Evolutionary conservation across 2,113 vertebrate genomes (phyloP).

Genomic region (Aviceda subcristata): DNA sequence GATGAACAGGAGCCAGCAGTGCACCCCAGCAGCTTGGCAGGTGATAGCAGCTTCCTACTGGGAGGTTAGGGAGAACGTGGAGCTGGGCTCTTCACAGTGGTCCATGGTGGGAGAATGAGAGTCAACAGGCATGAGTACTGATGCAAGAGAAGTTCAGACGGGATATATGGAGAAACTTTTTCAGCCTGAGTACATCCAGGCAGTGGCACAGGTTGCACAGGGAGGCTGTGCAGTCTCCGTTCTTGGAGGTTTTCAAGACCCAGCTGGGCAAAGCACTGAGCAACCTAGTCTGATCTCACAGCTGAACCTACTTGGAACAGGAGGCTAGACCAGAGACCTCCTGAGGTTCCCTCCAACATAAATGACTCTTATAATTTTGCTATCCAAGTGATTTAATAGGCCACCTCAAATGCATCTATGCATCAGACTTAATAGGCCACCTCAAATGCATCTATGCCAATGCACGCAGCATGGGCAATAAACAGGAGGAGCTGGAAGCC

Average conservation of each 20-base stretch:
- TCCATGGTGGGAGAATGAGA: rapidly evolving
- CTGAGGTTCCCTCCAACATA: background rate
- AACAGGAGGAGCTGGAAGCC: too few relatives aligned
- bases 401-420: too few relatives aligned
- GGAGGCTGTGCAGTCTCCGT: background rate
- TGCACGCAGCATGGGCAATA: too few relatives aligned
- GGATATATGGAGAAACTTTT: background rate
- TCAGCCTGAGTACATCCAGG: background rate
- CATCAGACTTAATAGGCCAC: too few relatives aligned
- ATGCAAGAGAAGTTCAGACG: background rate
- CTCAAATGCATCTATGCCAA: too few relatives aligned
- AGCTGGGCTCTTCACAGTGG: background rate
- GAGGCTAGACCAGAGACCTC: background rate
- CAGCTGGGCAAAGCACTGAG: background rate
- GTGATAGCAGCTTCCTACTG: background rate
- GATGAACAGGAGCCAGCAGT: background rate
- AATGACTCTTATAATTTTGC: background rate
- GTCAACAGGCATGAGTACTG: background rate
- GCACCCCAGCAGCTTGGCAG: background rate
- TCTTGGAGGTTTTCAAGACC: background rate
- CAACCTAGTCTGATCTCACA: background rate
- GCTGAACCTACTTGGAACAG: background rate
- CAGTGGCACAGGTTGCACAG: background rate
- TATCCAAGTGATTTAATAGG: background rate
- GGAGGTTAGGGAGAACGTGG: background rate